A percentile compares a stretch with the other conserved stretches of the same genome.
These are phyloP conservation scores for Sinotaia quadrata DNA, from an alignment of 2,888 invertebrate species.

Conservation along the genomic window DNA sequence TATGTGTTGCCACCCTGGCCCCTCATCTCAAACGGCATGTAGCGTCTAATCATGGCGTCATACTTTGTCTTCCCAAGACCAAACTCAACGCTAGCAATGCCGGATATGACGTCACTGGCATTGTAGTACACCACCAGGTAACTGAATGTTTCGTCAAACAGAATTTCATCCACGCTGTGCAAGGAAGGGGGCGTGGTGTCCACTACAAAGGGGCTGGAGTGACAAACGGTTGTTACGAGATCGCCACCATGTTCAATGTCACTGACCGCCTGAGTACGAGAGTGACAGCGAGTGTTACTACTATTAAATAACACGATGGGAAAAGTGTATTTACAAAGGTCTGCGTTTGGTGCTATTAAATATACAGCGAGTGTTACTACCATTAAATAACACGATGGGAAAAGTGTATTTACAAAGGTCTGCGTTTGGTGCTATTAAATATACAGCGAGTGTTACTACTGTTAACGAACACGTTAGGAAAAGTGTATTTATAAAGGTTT, in stretches of 20 bases:
- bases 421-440: no score
- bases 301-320: no score
- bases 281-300: no score
- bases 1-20: conserved; percentile 31
- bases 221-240: conserved; percentile 56
- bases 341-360: no score
- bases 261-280: conserved; percentile 38
- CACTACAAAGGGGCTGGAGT: conserved; percentile 49
- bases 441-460: no score
- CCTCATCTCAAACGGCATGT: conserved; percentile 41
- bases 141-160: conserved; percentile 56
- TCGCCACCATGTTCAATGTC: conserved; percentile 51
- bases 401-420: no score
- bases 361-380: no score
- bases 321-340: no score
- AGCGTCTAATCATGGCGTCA: conserved; percentile 46
- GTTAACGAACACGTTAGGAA: no score
- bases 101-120: conserved; percentile 44
- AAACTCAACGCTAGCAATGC: conserved; percentile 49
- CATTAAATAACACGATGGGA: no score
- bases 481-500: no score
- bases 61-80: conserved; percentile 54
- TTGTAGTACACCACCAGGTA: conserved; percentile 51
- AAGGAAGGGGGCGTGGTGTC: conserved; percentile 54
- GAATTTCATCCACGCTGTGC: conserved; percentile 43